phyloP scores from a whole-genome alignment of 2,888 invertebrate genomes.

The Laothoe populi region DNA sequence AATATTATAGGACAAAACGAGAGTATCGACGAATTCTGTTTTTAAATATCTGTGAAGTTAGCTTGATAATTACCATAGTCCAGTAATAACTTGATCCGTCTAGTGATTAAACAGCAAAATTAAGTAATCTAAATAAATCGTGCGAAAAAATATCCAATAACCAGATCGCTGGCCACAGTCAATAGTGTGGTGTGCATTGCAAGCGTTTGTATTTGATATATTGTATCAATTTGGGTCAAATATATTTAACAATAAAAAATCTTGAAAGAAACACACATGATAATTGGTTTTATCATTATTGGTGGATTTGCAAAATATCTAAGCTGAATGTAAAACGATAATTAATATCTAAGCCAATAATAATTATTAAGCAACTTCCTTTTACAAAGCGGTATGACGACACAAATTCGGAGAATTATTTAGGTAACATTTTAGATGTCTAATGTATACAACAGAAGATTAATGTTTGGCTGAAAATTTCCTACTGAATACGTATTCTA shows the following conservation, averaged over 20 bases:
- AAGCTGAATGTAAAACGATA: not conserved
- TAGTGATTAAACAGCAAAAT: constrained; percentile 35
- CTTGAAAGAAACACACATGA: not conserved
- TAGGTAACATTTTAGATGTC: constrained; percentile 14
- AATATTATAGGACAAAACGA: constrained; percentile 50
- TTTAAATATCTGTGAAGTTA: constrained; percentile 40
- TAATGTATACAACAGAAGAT: constrained; percentile 13
- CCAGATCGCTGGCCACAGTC: not conserved
- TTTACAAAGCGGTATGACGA: constrained; percentile 20
- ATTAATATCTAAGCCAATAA: constrained; percentile 24
- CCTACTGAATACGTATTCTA: not conserved
- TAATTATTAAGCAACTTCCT: constrained; percentile 15
- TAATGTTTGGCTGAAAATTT: constrained; percentile 2
- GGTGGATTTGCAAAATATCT: not conserved
- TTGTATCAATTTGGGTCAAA: not conserved
- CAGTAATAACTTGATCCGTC: constrained; percentile 42
- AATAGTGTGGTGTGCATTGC: not conserved
- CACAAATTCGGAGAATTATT: constrained; percentile 12
- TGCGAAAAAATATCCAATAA: constrained; percentile 21
- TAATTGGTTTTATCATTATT: not conserved
- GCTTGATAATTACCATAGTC: constrained; percentile 56
- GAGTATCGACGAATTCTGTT: constrained; percentile 46
- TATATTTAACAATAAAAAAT: not conserved
- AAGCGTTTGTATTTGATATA: not conserved
- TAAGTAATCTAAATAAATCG: constrained; percentile 17